Evolutionary conservation across 2,113 vertebrate species (phyloP).

Genomic region (Ancistrus triradiatus): DNA sequence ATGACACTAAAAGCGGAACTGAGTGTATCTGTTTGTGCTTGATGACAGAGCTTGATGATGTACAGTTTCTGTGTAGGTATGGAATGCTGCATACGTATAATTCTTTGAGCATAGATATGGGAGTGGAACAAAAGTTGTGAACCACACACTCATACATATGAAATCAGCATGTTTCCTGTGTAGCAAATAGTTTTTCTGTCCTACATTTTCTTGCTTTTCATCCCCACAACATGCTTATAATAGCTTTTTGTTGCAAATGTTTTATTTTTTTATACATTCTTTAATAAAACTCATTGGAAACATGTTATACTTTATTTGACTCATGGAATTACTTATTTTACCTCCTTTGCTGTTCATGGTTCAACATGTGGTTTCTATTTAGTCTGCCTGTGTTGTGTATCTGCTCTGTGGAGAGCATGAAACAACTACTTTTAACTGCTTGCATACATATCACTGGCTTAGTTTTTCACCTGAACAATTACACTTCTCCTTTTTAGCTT

Average conservation of each 20-base stretch:
- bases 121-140: slow-evolving; percentile 4
- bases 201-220: background rate
- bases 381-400: background rate
- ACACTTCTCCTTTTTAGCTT: slow-evolving; percentile 1
- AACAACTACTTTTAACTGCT: slow-evolving; percentile 18
- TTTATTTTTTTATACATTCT: background rate
- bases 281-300: slow-evolving; percentile 8
- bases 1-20: too few relatives aligned
- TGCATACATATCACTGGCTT: background rate
- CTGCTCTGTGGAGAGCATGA: slow-evolving; percentile 9
- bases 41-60: too few relatives aligned
- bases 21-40: too few relatives aligned
- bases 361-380: slow-evolving; percentile 26
- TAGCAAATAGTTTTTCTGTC: background rate
- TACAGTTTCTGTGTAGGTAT: too few relatives aligned
- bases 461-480: background rate
- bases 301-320: slow-evolving; percentile 5
- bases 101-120: slow-evolving; percentile 11
- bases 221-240: background rate
- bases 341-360: background rate
- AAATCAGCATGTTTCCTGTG: slow-evolving; percentile 24
- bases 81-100: too few relatives aligned
- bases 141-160: slow-evolving; percentile 9
- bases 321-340: background rate
- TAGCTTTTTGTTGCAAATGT: too few relatives aligned